A percentile compares a stretch with the other conserved stretches of the same genome.
Evolutionary conservation across 2,888 invertebrate genomes (phyloP).

Genomic region (Spisula subtruncata): DNA sequence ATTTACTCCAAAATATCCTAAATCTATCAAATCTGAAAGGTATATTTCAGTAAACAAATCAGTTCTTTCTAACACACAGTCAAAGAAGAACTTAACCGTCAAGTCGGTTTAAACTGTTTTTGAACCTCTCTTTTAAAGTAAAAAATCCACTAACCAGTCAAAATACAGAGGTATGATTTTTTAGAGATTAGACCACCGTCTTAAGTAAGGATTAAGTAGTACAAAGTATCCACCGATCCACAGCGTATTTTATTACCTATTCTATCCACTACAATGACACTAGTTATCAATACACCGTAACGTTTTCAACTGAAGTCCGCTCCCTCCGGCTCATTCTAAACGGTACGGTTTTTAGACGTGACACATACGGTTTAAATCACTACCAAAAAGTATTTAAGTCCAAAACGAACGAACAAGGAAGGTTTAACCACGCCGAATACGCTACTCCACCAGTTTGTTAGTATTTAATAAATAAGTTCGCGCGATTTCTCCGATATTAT

Average conservation of each 20-base stretch:
- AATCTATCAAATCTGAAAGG: neutral
- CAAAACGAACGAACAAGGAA: neutral
- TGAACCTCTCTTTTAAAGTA: neutral
- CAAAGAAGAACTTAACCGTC: neutral
- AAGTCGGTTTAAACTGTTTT: neutral
- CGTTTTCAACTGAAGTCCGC: constrained; percentile 39
- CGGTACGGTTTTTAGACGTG: constrained; percentile 28
- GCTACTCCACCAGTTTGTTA: neutral
- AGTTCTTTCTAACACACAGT: neutral
- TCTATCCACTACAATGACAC: constrained; percentile 44
- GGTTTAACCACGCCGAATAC: neutral
- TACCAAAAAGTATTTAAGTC: neutral
- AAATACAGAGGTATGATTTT: constrained; percentile 32
- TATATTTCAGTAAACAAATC: neutral
- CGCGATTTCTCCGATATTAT: neutral
- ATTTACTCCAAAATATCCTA: constrained; percentile 4
- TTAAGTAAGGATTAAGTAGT: constrained; percentile 41
- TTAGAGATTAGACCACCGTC: constrained; percentile 19
- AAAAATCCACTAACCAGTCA: constrained; percentile 15
- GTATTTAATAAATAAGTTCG: neutral
- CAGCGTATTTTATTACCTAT: constrained; percentile 54
- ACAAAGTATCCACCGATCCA: constrained; percentile 44
- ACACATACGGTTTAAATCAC: constrained; percentile 24
- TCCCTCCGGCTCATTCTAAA: constrained; percentile 46
- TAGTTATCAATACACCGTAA: constrained; percentile 37